These are phyloP conservation scores for Andricus quercusramuli DNA, from an alignment of 2,888 invertebrate genomes.

Conservation along the genomic window DNA sequence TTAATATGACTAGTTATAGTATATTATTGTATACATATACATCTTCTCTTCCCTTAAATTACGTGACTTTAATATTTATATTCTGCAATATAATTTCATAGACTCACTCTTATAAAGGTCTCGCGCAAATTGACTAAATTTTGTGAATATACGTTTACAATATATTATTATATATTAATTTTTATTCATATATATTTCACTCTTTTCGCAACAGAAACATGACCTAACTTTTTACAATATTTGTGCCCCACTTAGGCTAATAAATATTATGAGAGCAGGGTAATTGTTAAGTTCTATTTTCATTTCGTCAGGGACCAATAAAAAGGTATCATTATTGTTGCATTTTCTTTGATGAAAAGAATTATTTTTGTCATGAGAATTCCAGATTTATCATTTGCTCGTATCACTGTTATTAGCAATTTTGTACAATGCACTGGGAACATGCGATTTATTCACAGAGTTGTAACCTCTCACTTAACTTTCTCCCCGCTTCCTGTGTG, in stretches of 20 bases:
- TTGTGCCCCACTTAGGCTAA: background rate
- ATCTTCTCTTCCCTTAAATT: conserved; percentile 51
- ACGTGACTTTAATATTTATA: conserved; percentile 40
- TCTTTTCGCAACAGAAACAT: conserved; percentile 8
- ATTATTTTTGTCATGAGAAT: background rate
- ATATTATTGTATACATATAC: conserved; percentile 50
- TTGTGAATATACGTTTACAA: conserved; percentile 36
- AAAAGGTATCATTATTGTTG: conserved; percentile 1
- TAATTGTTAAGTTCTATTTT: background rate
- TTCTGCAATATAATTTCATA: conserved; percentile 42
- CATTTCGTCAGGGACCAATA: background rate
- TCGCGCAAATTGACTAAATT: conserved; percentile 77
- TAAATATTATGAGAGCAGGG: background rate
- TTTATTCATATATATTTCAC: conserved; percentile 41
- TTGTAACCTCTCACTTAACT: background rate
- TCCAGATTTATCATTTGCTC: background rate
- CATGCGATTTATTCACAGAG: background rate
- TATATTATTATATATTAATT: conserved; percentile 39
- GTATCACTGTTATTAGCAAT: conserved; percentile 2
- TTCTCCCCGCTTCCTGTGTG: background rate
- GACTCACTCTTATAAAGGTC: conserved; percentile 68
- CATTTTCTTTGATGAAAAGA: background rate
- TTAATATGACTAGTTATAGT: conserved; percentile 33
- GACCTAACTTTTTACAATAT: conserved; percentile 31
- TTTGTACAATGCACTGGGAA: conserved; percentile 18